Evolutionary conservation across 2,888 invertebrate genomes (phyloP).

Genomic region (Phragmatobia fuliginosa): DNA sequence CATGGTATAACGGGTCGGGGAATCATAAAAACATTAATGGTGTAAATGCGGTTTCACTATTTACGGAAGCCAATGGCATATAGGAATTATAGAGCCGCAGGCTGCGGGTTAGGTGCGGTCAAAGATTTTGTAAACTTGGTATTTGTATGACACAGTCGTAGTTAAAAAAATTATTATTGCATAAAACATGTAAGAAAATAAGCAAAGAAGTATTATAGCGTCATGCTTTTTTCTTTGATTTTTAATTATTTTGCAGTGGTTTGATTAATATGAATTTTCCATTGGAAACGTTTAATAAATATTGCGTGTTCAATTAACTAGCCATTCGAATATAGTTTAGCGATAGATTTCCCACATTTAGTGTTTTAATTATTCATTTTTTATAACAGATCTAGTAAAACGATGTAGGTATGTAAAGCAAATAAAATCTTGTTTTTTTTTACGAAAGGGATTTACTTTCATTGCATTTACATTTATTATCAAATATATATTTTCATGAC

Average conservation of each 20-base stretch:
- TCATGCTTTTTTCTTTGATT: neutral
- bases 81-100: conserved; percentile 75
- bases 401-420: too few relatives aligned
- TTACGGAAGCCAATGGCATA: conserved; percentile 79
- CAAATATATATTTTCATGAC: too few relatives aligned
- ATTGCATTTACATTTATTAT: too few relatives aligned
- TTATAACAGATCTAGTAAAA: too few relatives aligned
- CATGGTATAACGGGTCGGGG: conserved; percentile 64
- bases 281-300: neutral
- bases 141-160: conserved; percentile 16
- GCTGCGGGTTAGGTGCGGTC: conserved; percentile 62
- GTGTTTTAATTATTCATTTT: too few relatives aligned
- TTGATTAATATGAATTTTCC: neutral
- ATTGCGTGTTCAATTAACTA: neutral
- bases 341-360: neutral
- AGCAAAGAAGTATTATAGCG: neutral
- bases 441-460: too few relatives aligned
- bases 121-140: conserved; percentile 55
- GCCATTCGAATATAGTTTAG: neutral
- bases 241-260: neutral
- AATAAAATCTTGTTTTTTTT: too few relatives aligned
- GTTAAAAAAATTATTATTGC: neutral
- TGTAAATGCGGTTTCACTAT: conserved; percentile 82
- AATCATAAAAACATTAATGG: conserved; percentile 77
- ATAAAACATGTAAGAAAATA: neutral